Base-by-base conservation (phyloP, 2,888 invertebrate species). In the Ochropacha duplaris region DNA sequence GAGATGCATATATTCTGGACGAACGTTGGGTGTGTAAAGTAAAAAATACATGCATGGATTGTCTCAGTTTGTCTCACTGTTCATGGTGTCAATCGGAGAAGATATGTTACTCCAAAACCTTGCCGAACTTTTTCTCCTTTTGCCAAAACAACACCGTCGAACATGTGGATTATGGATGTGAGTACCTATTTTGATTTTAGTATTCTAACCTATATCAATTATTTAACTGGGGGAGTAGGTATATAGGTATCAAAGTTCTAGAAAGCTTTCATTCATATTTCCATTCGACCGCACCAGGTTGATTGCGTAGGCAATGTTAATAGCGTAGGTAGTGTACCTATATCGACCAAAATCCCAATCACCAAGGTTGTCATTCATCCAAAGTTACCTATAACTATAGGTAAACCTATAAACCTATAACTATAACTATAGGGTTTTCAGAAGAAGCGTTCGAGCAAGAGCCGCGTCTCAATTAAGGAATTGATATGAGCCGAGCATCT, bases 401-500 rank as follows among this genome's bases (percentile, higher is more conserved):
- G n/a, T n/a, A n/a, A n/a, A n/a, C n/a, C n/a, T n/a, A n/a, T n/a
- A n/a, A n/a, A n/a, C n/a, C n/a, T n/a, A n/a, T n/a, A n/a, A n/a
- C n/a, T n/a, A n/a, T n/a, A n/a, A n/a, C n/a, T n/a, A 72, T 67
- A 70, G 74, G 75, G 74, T 83, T 84, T 84, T 80, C 74, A 83
- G 81, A 71, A 74, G 71, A 73, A 78, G 79, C 83, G 80, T 71
- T 79, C 71, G 73, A 78, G 83, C 80, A 80, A 83, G 82, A 81
- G 71, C 73, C 73, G 74, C 74, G 78, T 64, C 83, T 88, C 92
- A 92, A 92, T 92, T 92, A 92, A 84, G 83, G 79, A 91, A 90
- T 90, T 88, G 90, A 90, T 91, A 88, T 91, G 90, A 92, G 87
- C 68, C 76, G 78, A 68, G 85, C 81, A 88, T 86, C 92, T 92